Conservation (phyloP, 1,140 invertebrate genomes). For the Lepidotrigona ventralis region DNA sequence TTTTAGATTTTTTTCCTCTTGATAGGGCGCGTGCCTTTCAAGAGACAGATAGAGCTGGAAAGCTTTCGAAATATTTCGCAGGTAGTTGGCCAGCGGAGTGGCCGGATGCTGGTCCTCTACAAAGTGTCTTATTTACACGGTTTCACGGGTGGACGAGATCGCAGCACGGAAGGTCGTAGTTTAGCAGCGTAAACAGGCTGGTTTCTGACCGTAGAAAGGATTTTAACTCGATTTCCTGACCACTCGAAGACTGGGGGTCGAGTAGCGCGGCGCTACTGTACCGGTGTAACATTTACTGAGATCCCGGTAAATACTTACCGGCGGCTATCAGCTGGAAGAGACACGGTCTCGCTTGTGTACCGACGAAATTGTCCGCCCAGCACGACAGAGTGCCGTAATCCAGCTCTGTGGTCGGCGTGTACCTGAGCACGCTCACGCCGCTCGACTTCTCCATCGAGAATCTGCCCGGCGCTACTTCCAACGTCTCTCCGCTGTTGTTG, state of each 20-base stretch:
- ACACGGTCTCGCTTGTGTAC: constrained; percentile 87
- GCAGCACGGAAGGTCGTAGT: constrained; percentile 1
- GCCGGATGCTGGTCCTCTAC: background rate
- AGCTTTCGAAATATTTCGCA: background rate
- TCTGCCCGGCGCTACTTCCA: constrained; percentile 87
- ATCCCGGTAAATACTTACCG: constrained; percentile 79
- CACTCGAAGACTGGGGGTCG: constrained; percentile 16
- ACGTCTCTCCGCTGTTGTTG: constrained; percentile 92
- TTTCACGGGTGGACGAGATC: background rate
- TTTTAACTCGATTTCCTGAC: constrained; percentile 51
- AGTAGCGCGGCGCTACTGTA: background rate
- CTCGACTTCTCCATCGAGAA: constrained; percentile 81
- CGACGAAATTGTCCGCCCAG: constrained; percentile 88
- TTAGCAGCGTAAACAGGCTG: constrained; percentile 10
- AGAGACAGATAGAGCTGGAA: background rate
- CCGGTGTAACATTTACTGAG: constrained; percentile 42
- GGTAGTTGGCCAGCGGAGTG: no score
- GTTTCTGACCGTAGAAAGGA: constrained; percentile 18
- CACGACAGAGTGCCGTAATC: constrained; percentile 90
- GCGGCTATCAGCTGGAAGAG: constrained; percentile 89
- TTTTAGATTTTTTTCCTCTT: no score
- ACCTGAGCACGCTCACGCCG: constrained; percentile 80
- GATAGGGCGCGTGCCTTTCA: no score
- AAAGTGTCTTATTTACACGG: constrained; percentile 3
- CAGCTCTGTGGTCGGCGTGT: constrained; percentile 80